Conservation (phyloP, 2,113 vertebrate species). For the Erpornis zantholeuca region DNA sequence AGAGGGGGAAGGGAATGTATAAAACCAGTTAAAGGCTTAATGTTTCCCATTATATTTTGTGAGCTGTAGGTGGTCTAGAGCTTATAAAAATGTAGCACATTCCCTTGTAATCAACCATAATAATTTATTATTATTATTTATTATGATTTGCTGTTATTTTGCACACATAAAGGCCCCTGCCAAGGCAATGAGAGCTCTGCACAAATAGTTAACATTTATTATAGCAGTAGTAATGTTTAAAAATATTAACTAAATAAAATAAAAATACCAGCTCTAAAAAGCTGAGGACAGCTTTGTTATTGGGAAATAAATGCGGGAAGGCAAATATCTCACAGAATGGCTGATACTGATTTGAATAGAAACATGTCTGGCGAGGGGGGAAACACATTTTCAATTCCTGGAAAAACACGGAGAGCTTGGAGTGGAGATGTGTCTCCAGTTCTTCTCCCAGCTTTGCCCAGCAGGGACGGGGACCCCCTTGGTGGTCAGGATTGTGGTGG, state of each 20-base stretch:
- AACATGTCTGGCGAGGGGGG: neutral
- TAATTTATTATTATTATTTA: constrained; percentile 72
- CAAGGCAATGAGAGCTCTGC: constrained; percentile 33
- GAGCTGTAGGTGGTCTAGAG: constrained; percentile 70
- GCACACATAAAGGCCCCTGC: constrained; percentile 32
- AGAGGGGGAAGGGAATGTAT: constrained; percentile 42
- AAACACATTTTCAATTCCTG: neutral
- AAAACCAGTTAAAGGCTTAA: constrained; percentile 69
- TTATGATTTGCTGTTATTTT: constrained; percentile 59
- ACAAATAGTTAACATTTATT: constrained; percentile 63
- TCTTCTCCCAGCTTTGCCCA: neutral
- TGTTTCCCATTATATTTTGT: constrained; percentile 72
- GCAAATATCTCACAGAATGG: constrained; percentile 41
- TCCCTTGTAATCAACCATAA: constrained; percentile 66
- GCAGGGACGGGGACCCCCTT: accelerated
- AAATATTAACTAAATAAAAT: constrained; percentile 68
- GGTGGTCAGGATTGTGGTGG: neutral
- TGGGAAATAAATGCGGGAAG: constrained; percentile 57
- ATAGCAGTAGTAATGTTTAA: constrained; percentile 46
- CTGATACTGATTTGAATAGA: constrained; percentile 49
- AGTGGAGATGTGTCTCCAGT: neutral
- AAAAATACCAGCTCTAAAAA: constrained; percentile 60
- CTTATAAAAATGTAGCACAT: constrained; percentile 67
- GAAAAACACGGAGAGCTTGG: neutral
- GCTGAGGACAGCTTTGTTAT: constrained; percentile 52